Evolutionary conservation across 2,888 invertebrate genomes (phyloP), one percentile per base, ranked within the genome.

Genomic region (Lasioglossum calceatum): DNA sequence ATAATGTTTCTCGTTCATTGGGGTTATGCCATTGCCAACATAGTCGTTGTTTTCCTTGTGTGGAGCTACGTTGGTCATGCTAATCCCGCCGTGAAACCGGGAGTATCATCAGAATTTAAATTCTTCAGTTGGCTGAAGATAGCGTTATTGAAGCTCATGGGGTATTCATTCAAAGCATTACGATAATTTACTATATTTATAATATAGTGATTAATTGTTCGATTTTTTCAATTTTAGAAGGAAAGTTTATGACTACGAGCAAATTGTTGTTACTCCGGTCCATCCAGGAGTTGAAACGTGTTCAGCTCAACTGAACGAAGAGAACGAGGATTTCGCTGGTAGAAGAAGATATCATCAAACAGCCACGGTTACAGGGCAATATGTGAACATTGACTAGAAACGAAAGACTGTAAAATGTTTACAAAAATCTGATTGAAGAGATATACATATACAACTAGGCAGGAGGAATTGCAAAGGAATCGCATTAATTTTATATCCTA

Each of bases 11-110:
- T 99, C 90, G 99, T 99, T 54, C 98, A 99, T 95, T 99, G 99
- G 98, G 97, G 97, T 81, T 99, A 98, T 95, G 99, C 99, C 42
- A 95, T 99, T 71, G 97, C 97, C 39, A 98, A 98, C 95, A 96
- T 99, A 84, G 96, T 96, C 61, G 97, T 97, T 32, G 97, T 98
- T 86, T 97, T 98, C 95, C 95, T 98, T 78, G 97, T 99, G 85
- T 99, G 99, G 98, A 96, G 98, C 93, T 99, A 99, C 95, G 98
- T 99, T 89, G 99, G 99, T 71, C 98, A 98, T 78, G 98, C 98
- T 12, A 99, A 98, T 96, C 99, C 99, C 14, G 99, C 99, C 7
- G 98, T 99, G 12, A 99, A 98, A 94, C 99, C 99, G 0, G 99
- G 99, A 70, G 96, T 98, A 47, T 98, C 98, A 0, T 97, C 97